Base-by-base conservation (phyloP, 2,888 invertebrate species). In the Tubulanus polymorphus region DNA sequence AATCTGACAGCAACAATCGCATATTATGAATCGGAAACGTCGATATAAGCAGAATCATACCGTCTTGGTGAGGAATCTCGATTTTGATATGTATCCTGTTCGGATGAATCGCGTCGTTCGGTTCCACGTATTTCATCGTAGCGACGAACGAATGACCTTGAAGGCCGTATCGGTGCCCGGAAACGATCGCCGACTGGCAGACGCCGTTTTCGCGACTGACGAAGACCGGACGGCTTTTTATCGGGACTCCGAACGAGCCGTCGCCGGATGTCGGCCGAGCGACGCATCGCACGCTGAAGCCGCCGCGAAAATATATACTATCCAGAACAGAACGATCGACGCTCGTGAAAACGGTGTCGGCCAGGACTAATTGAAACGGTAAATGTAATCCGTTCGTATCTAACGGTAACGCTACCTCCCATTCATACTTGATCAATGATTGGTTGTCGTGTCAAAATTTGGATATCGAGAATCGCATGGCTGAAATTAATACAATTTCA, bases 41-140 rank as follows among this genome's bases (percentile, higher is more conserved):
- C 18, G 80, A 80, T 1, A 80, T 67, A 6, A 80, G 56, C 2
- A 80, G 80, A n/a, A 80, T 60, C 71, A 80, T 75, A 2, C 80
- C 80, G 62, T 80, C 80, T 55, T 76, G 74, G 62, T 79, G 78
- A 5, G 79, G 79, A 29, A 80, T 71, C 57, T 70, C 66, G 26
- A 79, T 68, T n/a, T 72, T 68, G 46, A 80, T 72, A 51, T 76
- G 76, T 18, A 80, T 66, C 6, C 72, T 74, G 64, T 80, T 80
- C 18, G 78, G 73, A 61, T 79, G 75, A 1, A 59, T 47, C 6
- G 56, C 56, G 51, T 72, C 71, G 45, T 69, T 67, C 12, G 73
- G 70, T 6, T 65, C 64, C 0, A 78, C 62, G 55, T 79, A 79
- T 15, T 73, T 66, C 26, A 80, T 62, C 10, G 63, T 72, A 20